phyloP scores from a whole-genome alignment of 1,140 invertebrate genomes.

The Heliconius hewitsoni region DNA sequence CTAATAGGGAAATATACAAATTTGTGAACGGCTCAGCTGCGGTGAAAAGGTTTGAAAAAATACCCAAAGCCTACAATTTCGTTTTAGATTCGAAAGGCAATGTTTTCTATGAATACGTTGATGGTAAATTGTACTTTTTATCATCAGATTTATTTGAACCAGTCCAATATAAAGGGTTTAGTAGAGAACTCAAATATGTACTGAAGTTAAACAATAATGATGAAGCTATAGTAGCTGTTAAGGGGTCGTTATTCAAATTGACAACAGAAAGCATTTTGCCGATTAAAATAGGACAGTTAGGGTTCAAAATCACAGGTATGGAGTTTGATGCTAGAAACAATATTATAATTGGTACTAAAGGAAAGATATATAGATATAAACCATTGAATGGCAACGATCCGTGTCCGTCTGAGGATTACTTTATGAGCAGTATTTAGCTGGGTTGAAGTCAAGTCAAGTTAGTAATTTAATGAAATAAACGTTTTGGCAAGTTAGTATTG shows the following conservation, averaged over 20 bases:
- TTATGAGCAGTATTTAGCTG: slow-evolving; percentile 64
- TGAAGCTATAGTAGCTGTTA: slow-evolving; percentile 69
- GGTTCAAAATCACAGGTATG: slow-evolving; percentile 71
- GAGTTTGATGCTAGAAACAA: slow-evolving; percentile 69
- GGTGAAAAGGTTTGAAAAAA: slow-evolving; percentile 67
- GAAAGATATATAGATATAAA: slow-evolving; percentile 73
- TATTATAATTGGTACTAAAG: slow-evolving; percentile 72
- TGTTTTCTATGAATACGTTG: slow-evolving; percentile 69
- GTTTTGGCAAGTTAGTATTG: not conserved
- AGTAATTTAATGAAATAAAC: not conserved
- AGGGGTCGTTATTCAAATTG: slow-evolving; percentile 62
- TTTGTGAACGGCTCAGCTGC: slow-evolving; percentile 71
- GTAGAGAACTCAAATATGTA: slow-evolving; percentile 71
- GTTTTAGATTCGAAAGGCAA: slow-evolving; percentile 68
- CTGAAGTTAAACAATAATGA: slow-evolving; percentile 64
- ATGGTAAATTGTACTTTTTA: slow-evolving; percentile 72
- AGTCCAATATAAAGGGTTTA: slow-evolving; percentile 73
- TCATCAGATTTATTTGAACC: slow-evolving; percentile 67
- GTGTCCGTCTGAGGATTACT: slow-evolving; percentile 71
- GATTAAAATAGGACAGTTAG: slow-evolving; percentile 64
- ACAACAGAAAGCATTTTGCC: slow-evolving; percentile 64
- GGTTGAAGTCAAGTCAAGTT: not conserved
- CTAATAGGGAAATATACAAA: slow-evolving; percentile 64
- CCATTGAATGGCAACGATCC: slow-evolving; percentile 62
- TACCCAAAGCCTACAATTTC: slow-evolving; percentile 71